Evolutionary conservation across 2,113 vertebrate species (phyloP), one percentile per base, ranked within the genome.

Genomic region (Pseudorasbora parva): DNA sequence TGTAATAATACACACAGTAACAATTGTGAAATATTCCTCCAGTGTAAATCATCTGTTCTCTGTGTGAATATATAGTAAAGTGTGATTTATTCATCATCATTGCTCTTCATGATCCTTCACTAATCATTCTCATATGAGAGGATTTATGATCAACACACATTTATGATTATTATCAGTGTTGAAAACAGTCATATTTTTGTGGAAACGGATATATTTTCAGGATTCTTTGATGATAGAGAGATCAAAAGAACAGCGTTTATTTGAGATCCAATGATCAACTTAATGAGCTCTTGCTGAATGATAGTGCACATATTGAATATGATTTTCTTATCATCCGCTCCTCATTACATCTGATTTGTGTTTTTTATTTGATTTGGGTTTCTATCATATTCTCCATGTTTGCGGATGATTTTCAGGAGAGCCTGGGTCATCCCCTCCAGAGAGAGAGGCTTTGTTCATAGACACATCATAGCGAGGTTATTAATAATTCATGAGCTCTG

Each of bases 401-500:
- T 73, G 51, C 15, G 0, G 33, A 49, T 14, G 4, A 23, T 81
- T 23, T 51, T 45, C 30, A 23, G 2, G 17, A 81, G 64, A 8
- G 10, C 2, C 33, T 2, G 12, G 21, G 66, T 51, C 49, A 41
- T 72, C 68, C 47, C 21, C 23, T 82, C 80, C 66, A 41, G 9
- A 69, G 62, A 41, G 9, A 69, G 62, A 54, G 45, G 2, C 78
- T 81, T 33, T 81, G 79, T 81, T 81, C 79, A 41, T 5, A 43
- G 15, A 57, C 69, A 8, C 68, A 59, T 82, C 57, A 59, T 45
- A 57, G 68, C 4, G 23, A 10, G n/a, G 25, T 37, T 25, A 73
- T 82, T 82, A 82, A 82, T 82, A 74, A 74, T 59, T 45, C 54
- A 82, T 60, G 25, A 8, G 49, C 81, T 41, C 62, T 73, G 41